Percentiles rank a stretch among this genome's conserved stretches.
These are phyloP conservation scores for Clarias magur DNA, from an alignment of 2,113 vertebrate genomes.

Conservation along the genomic window DNA sequence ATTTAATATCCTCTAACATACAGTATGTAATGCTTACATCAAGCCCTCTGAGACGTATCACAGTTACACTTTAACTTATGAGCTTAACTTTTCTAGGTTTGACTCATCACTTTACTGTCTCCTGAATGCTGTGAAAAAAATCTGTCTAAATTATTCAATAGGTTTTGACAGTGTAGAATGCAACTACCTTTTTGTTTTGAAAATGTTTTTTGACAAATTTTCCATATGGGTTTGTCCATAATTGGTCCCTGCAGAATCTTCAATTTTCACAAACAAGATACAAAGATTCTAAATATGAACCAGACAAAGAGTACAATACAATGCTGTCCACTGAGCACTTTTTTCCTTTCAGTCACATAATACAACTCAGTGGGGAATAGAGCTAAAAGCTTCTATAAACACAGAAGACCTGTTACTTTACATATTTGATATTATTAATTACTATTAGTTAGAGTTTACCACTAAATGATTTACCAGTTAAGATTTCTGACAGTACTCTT, in stretches of 20 bases:
- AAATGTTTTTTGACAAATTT: background rate
- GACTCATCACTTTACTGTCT: background rate
- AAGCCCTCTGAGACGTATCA: background rate
- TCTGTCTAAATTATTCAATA: background rate
- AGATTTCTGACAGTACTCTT: background rate
- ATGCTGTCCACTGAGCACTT: background rate
- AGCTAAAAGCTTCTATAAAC: background rate
- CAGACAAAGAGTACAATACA: background rate
- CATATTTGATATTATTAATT: background rate
- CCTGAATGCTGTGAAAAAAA: background rate
- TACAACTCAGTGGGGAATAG: background rate
- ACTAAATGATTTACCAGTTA: background rate
- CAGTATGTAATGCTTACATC: background rate
- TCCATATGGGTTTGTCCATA: background rate
- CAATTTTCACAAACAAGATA: background rate
- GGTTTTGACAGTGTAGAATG: background rate
- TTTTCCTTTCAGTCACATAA: background rate
- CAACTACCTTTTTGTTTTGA: background rate
- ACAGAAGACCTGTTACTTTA: background rate
- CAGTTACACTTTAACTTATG: background rate
- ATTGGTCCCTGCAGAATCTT: background rate
- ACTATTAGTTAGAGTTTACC: background rate
- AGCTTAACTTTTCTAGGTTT: background rate
- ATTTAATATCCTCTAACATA: background rate
- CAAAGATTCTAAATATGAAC: background rate